Conservation (phyloP, 2,888 invertebrate species). For the Synergus umbraculus region DNA sequence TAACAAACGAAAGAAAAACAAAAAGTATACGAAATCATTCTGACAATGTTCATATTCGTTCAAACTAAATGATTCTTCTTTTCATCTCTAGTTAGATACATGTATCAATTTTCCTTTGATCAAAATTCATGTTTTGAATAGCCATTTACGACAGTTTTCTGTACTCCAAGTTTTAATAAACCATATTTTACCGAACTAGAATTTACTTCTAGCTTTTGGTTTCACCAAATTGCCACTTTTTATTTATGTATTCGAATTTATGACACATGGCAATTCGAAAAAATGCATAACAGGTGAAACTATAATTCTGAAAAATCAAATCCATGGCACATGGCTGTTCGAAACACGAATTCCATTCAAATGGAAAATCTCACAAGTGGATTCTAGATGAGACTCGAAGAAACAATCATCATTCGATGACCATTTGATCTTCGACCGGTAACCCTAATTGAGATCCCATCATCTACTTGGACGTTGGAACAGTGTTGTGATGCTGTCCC, state of each 20-base stretch:
- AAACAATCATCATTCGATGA: conserved; percentile 8
- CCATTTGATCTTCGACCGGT: conserved; percentile 47
- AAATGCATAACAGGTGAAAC: too few species aligned
- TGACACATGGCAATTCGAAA: too few species aligned
- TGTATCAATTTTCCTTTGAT: background rate
- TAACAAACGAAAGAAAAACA: conserved; percentile 40
- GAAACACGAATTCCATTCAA: background rate
- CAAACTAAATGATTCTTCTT: conserved; percentile 29
- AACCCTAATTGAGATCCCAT: conserved; percentile 15
- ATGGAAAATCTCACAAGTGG: background rate
- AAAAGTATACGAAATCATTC: conserved; percentile 21
- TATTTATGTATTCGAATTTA: too few species aligned
- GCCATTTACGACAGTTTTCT: too few species aligned
- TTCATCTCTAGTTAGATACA: conserved; percentile 9
- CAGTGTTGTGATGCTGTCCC: conserved; percentile 66
- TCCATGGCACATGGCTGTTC: background rate
- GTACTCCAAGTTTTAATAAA: too few species aligned
- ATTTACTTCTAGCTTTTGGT: too few species aligned
- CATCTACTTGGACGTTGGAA: conserved; percentile 76
- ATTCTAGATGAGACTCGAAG: background rate
- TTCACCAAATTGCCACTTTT: too few species aligned
- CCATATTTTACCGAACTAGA: too few species aligned
- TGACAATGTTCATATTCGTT: conserved; percentile 24
- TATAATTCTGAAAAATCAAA: background rate
- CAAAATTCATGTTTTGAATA: background rate